Evolutionary conservation across 2,113 vertebrate genomes (phyloP), one percentile per base, ranked within the genome.

Genomic region (Zosterops lateralis): DNA sequence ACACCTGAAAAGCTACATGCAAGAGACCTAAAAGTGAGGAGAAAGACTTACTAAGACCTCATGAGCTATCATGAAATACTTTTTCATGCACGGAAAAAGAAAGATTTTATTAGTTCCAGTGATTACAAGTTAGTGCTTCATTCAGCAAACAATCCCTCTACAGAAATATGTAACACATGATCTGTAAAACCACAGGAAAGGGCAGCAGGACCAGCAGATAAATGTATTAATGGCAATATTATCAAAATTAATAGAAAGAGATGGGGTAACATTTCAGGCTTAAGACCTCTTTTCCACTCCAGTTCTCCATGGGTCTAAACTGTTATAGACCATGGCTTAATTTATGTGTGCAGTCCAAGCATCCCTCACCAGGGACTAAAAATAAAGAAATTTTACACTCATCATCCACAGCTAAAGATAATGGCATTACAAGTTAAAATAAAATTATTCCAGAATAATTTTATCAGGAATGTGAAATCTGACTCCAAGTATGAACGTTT

Each of bases 401-500:
- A 15, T 16, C 25, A 89, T 31, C 54, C 66, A 28, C 53, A 34
- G 81, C 66, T 92, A 87, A 94, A 90, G 61, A 93, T 92, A 74
- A 56, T 26, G 40, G 26, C 42, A 84, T 77, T 65, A 87, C 25
- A 87, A 60, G 56, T 50, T 60, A 90, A 75, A 91, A 66, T 81
- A 94, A 74, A 44, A 79, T 40, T 40, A 92, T 73, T 89, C 72
- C 56, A 65, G 44, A 94, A 84, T 93, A 96, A 95, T 97, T 97
- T 53, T 79, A 83, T 80, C 73, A 91, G 95, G 95, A 95, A 95
- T 92, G 94, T 94, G 96, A 97, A 97, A 97, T 13, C 70, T 73
- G 93, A 97, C 85, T 45, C 72, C 2, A 5, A 24, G 53, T 67
- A 89, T 45, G 60, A 95, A 92, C 77, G 61, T 66, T 48, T 91